Percentiles rank a stretch among this genome's conserved stretches.
phyloP scores from a whole-genome alignment of 2,888 invertebrate species.

The Odontocolon sp. region DNA sequence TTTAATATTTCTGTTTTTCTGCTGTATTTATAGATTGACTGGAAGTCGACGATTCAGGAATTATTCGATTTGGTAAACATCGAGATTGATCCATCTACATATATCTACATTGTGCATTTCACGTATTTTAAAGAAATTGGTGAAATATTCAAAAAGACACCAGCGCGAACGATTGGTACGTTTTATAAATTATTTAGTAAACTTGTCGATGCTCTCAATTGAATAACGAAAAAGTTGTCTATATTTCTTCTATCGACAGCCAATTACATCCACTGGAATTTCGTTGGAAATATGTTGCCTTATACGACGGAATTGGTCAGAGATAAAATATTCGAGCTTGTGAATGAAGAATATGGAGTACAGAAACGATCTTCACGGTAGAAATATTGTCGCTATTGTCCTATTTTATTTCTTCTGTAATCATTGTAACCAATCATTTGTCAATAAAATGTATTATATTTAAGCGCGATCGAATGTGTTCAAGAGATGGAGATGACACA shows the following conservation, averaged over 20 bases:
- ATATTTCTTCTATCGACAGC: conserved; percentile 42
- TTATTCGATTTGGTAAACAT: conserved; percentile 43
- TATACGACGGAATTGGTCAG: conserved; percentile 52
- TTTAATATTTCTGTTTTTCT: not conserved
- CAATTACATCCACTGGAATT: conserved; percentile 65
- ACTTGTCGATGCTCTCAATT: not conserved
- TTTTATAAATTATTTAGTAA: not conserved
- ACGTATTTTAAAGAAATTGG: conserved; percentile 30
- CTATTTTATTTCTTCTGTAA: not conserved
- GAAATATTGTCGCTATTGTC: not conserved
- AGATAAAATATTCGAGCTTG: conserved; percentile 22
- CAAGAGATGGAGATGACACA: conserved; percentile 48
- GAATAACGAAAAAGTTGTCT: not conserved
- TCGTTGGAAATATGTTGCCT: conserved; percentile 52
- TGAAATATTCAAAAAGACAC: conserved; percentile 47
- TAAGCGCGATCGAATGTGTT: conserved; percentile 55
- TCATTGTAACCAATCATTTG: not conserved
- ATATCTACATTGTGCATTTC: not conserved
- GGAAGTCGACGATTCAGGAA: conserved; percentile 17
- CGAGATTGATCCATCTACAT: conserved; percentile 13
- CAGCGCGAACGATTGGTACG: conserved; percentile 58
- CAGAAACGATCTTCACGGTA: conserved; percentile 47
- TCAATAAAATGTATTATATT: no score
- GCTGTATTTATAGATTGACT: conserved; percentile 35
- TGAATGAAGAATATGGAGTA: conserved; percentile 43